Percentiles rank a stretch among this genome's conserved stretches.
phyloP scores from a whole-genome alignment of 2,797 vertebrate species.

The Phalloptychus januarius region DNA sequence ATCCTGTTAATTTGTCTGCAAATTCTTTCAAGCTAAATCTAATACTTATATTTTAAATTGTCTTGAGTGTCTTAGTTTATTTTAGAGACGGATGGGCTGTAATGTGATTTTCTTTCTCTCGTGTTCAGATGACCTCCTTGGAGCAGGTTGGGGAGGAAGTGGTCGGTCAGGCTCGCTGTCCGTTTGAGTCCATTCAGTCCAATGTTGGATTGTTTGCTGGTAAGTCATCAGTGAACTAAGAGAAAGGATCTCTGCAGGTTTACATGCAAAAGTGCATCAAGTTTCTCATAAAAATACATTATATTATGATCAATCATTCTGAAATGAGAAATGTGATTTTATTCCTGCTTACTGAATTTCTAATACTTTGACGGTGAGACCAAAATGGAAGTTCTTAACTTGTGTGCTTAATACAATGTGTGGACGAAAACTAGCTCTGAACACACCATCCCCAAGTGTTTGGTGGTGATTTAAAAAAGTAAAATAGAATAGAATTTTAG shows the following conservation, averaged over 20 bases:
- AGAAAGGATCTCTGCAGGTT: not conserved
- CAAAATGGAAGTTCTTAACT: not conserved
- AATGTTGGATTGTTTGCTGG: constrained; percentile 95
- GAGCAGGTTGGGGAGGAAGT: constrained; percentile 94
- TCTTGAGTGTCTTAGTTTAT: not conserved
- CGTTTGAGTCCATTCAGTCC: constrained; percentile 95
- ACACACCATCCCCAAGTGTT: not conserved
- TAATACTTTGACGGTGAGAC: not conserved
- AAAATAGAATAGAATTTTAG: too few relatives aligned
- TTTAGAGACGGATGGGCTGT: not conserved
- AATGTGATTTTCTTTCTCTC: not conserved
- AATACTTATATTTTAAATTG: not conserved
- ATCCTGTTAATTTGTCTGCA: too few relatives aligned
- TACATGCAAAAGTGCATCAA: not conserved
- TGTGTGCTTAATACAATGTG: not conserved
- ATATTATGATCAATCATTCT: not conserved
- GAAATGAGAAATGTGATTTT: not conserved
- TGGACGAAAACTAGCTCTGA: not conserved
- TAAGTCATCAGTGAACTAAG: constrained; percentile 71
- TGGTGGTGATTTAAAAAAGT: not conserved
- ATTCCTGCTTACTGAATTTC: not conserved
- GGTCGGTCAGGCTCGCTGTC: constrained; percentile 93
- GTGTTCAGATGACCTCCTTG: constrained; percentile 85
- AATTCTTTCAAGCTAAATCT: not conserved
- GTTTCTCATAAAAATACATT: not conserved